A percentile compares a stretch with the other conserved stretches of the same genome.
Evolutionary conservation across 2,888 invertebrate species (phyloP).

Genomic region (Polydrusus cervinus): DNA sequence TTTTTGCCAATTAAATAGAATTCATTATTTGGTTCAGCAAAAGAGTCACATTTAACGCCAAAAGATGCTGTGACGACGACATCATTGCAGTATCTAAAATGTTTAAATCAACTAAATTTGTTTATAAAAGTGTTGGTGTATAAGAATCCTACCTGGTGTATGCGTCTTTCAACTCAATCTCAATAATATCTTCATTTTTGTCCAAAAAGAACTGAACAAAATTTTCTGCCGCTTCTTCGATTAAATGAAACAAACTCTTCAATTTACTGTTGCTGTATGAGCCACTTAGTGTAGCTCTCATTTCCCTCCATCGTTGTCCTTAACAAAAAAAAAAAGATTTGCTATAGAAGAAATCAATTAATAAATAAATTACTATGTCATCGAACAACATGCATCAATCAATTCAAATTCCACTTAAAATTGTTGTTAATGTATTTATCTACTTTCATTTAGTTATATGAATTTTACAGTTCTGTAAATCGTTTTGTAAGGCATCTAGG

Average conservation of each 20-base stretch:
- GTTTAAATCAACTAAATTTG: not conserved
- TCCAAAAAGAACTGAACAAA: slow-evolving; percentile 58
- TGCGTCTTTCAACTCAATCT: slow-evolving; percentile 71
- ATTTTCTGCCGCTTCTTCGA: slow-evolving; percentile 57
- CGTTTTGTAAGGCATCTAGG: no score
- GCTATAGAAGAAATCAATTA: no score
- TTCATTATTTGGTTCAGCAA: slow-evolving; percentile 72
- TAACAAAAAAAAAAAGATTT: not conserved
- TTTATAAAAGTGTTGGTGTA: no score
- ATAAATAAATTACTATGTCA: not conserved
- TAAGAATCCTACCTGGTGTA: slow-evolving; percentile 65
- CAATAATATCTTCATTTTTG: slow-evolving; percentile 59
- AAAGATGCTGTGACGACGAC: slow-evolving; percentile 72
- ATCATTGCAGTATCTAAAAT: slow-evolving; percentile 68
- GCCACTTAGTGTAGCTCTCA: slow-evolving; percentile 69
- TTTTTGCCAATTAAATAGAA: slow-evolving; percentile 74
- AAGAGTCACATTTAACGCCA: slow-evolving; percentile 71
- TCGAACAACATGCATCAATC: no score
- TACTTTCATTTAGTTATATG: no score
- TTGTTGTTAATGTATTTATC: no score
- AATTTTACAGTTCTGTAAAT: no score
- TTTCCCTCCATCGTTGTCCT: slow-evolving; percentile 62
- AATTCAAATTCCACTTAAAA: no score
- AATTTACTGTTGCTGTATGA: slow-evolving; percentile 67
- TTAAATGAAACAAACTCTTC: slow-evolving; percentile 63